A percentile compares a stretch with the other conserved stretches of the same genome.
Conservation (phyloP, 2,888 invertebrate species). For the Spisula subtruncata region DNA sequence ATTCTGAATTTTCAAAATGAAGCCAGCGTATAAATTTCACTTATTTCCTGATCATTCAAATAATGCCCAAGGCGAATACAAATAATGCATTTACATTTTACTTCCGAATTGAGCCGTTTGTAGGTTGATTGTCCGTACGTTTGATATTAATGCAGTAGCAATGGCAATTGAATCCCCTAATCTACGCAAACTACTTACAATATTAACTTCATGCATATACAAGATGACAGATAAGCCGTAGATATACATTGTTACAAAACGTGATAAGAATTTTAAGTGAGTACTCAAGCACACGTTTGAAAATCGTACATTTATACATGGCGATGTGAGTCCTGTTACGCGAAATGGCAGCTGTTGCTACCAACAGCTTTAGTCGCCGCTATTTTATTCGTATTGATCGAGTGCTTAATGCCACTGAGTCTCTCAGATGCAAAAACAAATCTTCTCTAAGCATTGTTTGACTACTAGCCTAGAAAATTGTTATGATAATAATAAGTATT, state of each 20-base stretch:
- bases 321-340: not conserved
- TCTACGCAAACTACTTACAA: not conserved
- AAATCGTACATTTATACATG: not conserved
- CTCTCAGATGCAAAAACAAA: not conserved
- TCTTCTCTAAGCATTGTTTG: too few relatives aligned
- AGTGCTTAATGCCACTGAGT: not conserved
- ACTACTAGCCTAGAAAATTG: too few relatives aligned
- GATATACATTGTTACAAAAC: not conserved
- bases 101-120: not conserved
- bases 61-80: not conserved
- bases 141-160: not conserved
- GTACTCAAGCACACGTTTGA: not conserved
- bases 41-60: not conserved
- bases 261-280: constrained; percentile 14
- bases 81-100: not conserved
- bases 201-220: not conserved
- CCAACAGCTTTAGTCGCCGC: not conserved
- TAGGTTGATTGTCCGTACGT: not conserved
- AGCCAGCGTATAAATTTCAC: not conserved
- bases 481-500: too few relatives aligned
- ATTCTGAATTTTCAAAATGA: too few relatives aligned
- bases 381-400: constrained; percentile 15
- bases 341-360: not conserved
- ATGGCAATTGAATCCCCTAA: not conserved
- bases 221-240: not conserved